Evolutionary conservation across 1,140 invertebrate species (phyloP), one percentile per base, ranked within the genome.

Genomic region (Atta colombica): DNA sequence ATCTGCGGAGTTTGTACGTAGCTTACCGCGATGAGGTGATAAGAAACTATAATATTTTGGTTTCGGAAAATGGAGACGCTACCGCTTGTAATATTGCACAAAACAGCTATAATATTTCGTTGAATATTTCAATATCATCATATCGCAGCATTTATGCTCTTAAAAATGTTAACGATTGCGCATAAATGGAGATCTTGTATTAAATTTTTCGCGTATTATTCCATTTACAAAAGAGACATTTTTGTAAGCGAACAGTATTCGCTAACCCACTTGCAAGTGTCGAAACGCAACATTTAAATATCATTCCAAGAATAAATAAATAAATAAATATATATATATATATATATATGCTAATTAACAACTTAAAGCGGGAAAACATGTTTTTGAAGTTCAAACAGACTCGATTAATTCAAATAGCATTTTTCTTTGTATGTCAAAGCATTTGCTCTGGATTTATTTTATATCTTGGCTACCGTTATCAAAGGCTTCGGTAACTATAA

Each of bases 401-500:
- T 71, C 39, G 12, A 63, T 63, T 84, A 84, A 74, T 2, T 4
- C 5, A 18, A 82, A 49, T 8, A 16, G 18, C 35, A 35, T 61
- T 75, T 61, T 39, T 60, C 66, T n/a, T 28, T 49, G 8, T n/a
- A 49, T 39, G 8, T 51, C 55, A 61, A 51, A 75, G 25, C 28
- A 12, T 14, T 49, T 31, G 12, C 60, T 31, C n/a, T 12, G 7
- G 16, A 58, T 14, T 81, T 71, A 69, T 63, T 63, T 45, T 55
- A 18, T 35, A 12, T 21, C 39, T 77, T 35, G 65, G 1, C 18
- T 58, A 21, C 68, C 14, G 8, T 82, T 60, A 16, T 45, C 35
- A 82, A 72, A 74, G 39, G 18, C 10, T 71, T 55, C 16, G 16
- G 1, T 51, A 84, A 63, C 49, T 84, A 45, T 45, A 84, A 21